A percentile compares a stretch with the other conserved stretches of the same genome.
These are phyloP conservation scores for Rhyacophila evoluta DNA, from an alignment of 2,888 invertebrate genomes.

Conservation along the genomic window DNA sequence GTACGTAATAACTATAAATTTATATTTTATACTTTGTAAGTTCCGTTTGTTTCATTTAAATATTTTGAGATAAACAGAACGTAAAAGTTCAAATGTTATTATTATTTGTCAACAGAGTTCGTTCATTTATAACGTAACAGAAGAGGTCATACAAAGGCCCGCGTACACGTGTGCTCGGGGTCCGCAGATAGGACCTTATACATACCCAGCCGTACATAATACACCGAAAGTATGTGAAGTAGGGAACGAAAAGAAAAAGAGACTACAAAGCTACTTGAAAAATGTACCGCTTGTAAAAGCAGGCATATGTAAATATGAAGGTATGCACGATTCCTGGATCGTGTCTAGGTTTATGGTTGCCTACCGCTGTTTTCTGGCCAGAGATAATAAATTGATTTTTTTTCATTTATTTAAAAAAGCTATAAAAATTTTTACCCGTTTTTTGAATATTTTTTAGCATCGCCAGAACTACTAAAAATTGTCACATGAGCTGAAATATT, in stretches of 20 bases:
- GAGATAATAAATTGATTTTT: neutral
- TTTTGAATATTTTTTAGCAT: too few species aligned
- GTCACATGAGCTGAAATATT: too few species aligned
- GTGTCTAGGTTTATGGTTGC: conserved; percentile 10
- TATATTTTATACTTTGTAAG: neutral
- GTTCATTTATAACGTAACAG: conserved; percentile 18
- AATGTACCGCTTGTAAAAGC: conserved; percentile 39
- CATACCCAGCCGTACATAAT: conserved; percentile 30
- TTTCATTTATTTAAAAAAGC: too few species aligned
- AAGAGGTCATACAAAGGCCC: conserved; percentile 32
- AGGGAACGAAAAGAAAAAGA: conserved; percentile 40
- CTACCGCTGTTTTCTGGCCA: neutral
- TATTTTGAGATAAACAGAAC: conserved; percentile 14
- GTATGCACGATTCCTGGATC: neutral
- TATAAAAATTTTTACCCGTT: too few species aligned
- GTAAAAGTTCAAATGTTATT: neutral
- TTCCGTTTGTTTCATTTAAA: neutral
- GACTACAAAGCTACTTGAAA: conserved; percentile 46
- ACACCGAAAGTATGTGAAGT: conserved; percentile 43
- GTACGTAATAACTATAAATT: too few species aligned
- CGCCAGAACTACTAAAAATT: too few species aligned
- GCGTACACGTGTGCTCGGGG: conserved; percentile 32
- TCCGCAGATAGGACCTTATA: neutral
- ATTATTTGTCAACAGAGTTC: neutral
- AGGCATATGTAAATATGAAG: conserved; percentile 50